Evolutionary conservation across 2,888 invertebrate species (phyloP), one percentile per base, ranked within the genome.

Genomic region (Amblyteles armatorius): DNA sequence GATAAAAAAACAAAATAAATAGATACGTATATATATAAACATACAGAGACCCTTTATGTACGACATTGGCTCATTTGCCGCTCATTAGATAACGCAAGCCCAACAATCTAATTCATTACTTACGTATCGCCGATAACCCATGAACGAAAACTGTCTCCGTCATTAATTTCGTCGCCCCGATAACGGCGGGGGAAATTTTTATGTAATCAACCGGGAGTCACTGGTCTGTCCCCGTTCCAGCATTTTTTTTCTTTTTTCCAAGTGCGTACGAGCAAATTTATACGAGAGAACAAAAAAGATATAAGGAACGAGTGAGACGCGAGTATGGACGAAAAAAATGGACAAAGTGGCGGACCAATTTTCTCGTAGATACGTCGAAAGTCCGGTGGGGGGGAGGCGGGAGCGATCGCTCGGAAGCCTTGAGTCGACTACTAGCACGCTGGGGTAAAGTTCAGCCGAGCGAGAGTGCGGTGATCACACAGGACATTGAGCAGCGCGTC

Each of bases 401-500:
- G 44, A 13, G 82, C 16, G n/a, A 63, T 29, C 16, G 50, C n/a
- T 29, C 22, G 50, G 33, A 3, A 13, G 50, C 16, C 52, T 29
- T 29, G 33, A 52, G 22, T 48, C 13, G 9, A 33, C 33, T 33
- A 26, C 76, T 76, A 68, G 68, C 36, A 65, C 57, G 71, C 65
- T 88, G 92, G 91, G 92, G 92, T 92, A 90, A 91, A 91, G 91
- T 91, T 92, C 93, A 93, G 77, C 92, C 90, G 90, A 92, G 93
- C 91, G 88, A 87, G 93, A 92, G 90, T 90, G 85, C 91, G 90
- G 92, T 93, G 93, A 94, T 94, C 94, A 94, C 86, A 93, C 93
- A 92, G 93, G 91, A 94, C 94, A 94, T 94, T 94, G 93, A 94
- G 88, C 93, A 93, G 87, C 90, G 90, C 90, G 91, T 91, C 91